Evolutionary conservation across 2,888 invertebrate species (phyloP).

Genomic region (Busseola fusca): DNA sequence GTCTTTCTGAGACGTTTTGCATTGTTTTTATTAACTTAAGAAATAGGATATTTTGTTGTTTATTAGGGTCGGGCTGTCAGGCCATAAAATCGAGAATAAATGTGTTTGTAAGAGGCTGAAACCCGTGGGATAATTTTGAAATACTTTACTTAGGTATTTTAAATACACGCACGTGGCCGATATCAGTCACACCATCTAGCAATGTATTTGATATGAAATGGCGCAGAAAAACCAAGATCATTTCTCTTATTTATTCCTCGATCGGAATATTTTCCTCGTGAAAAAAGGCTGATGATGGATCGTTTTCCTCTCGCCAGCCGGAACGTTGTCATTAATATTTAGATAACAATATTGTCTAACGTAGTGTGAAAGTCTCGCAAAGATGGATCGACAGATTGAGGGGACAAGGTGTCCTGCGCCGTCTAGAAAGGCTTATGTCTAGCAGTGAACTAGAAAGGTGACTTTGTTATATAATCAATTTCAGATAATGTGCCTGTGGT

Average conservation of each 20-base stretch:
- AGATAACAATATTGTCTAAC: slow-evolving; percentile 52
- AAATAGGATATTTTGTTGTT: too few species aligned
- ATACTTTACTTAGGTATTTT: too few species aligned
- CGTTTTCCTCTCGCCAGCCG: neutral
- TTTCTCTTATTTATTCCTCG: slow-evolving; percentile 19
- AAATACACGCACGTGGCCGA: too few species aligned
- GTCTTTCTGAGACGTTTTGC: too few species aligned
- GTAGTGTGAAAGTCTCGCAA: slow-evolving; percentile 37
- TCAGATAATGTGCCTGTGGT: neutral
- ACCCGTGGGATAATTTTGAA: too few species aligned
- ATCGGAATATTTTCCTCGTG: slow-evolving; percentile 36
- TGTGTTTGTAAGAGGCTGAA: too few species aligned
- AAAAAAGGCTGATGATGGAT: slow-evolving; percentile 47
- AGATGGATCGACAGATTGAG: slow-evolving; percentile 24
- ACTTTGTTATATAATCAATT: neutral
- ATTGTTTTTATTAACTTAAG: too few species aligned
- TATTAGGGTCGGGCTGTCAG: too few species aligned
- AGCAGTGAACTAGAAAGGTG: neutral
- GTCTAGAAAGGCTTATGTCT: slow-evolving; percentile 3
- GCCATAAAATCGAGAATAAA: too few species aligned
- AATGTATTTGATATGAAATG: slow-evolving; percentile 35
- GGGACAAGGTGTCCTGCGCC: neutral
- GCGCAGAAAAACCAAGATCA: slow-evolving; percentile 9
- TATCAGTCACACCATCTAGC: too few species aligned
- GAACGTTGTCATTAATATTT: slow-evolving; percentile 41